Conservation (phyloP, 2,888 invertebrate genomes). For the Tachystola acroxantha region DNA sequence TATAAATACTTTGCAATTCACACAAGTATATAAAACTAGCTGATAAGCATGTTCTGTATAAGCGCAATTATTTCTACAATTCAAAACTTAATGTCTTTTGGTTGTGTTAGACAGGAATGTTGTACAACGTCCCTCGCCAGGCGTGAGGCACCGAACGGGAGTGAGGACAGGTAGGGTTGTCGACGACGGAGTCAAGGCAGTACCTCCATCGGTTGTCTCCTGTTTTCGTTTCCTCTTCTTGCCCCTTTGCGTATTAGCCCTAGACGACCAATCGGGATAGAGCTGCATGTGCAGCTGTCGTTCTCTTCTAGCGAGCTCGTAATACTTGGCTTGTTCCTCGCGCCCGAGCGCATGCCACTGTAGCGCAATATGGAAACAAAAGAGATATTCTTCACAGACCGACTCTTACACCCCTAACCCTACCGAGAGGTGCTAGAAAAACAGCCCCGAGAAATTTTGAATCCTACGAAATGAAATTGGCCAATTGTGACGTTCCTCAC, state of each 20-base stretch:
- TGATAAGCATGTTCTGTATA: too few relatives aligned
- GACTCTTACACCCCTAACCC: constrained; percentile 44
- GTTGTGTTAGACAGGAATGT: too few relatives aligned
- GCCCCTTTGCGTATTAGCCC: constrained; percentile 99
- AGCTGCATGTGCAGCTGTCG: constrained; percentile 99
- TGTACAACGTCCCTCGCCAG: neutral
- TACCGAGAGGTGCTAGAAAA: constrained; percentile 82
- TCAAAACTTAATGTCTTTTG: too few relatives aligned
- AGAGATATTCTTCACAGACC: constrained; percentile 57
- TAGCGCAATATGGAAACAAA: constrained; percentile 75
- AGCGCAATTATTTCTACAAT: too few relatives aligned
- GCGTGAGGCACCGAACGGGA: constrained; percentile 10
- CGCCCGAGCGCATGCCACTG: constrained; percentile 99
- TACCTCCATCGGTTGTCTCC: constrained; percentile 98
- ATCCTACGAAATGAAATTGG: constrained; percentile 72
- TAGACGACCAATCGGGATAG: constrained; percentile 99
- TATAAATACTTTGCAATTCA: too few relatives aligned
- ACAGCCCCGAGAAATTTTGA: constrained; percentile 77
- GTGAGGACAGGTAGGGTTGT: constrained; percentile 19
- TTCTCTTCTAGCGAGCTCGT: constrained; percentile 98
- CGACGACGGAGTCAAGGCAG: constrained; percentile 76
- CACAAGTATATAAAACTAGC: too few relatives aligned
- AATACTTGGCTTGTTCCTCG: constrained; percentile 99
- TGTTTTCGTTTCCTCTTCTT: constrained; percentile 99
- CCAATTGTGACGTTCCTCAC: constrained; percentile 74